Evolutionary conservation across 2,113 vertebrate genomes (phyloP).

Genomic region (Bos javanicus): DNA sequence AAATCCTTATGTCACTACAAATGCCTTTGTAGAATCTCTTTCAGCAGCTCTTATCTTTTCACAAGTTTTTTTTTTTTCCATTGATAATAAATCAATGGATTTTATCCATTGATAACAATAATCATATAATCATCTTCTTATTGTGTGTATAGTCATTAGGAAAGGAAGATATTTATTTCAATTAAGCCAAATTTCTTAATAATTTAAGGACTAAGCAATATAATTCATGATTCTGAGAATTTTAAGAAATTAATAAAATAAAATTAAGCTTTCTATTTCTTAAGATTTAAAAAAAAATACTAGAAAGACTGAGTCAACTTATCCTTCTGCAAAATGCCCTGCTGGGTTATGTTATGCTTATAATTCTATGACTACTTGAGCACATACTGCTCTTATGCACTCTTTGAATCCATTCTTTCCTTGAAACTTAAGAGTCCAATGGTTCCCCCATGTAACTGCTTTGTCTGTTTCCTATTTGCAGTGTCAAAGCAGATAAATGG

Average conservation of each 20-base stretch:
- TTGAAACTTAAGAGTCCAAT: background rate
- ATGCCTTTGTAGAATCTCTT: background rate
- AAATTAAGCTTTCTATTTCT: slow-evolving; percentile 21
- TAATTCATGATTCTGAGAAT: slow-evolving; percentile 52
- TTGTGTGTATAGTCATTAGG: background rate
- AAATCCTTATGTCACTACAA: background rate
- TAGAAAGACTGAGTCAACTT: background rate
- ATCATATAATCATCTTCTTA: background rate
- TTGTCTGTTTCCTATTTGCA: background rate
- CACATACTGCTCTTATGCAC: rapidly evolving
- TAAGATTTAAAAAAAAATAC: background rate
- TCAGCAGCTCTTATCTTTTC: background rate
- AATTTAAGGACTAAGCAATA: slow-evolving; percentile 65
- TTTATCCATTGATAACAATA: background rate
- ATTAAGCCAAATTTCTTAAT: slow-evolving; percentile 37
- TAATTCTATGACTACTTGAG: background rate
- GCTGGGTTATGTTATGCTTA: background rate
- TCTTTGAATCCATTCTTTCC: background rate
- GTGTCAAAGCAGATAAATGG: background rate
- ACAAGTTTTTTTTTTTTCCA: background rate
- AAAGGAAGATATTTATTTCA: background rate
- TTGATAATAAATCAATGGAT: background rate
- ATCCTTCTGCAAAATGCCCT: background rate
- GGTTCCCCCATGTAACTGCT: background rate
- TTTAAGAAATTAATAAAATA: slow-evolving; percentile 38